Evolutionary conservation across 1,140 invertebrate species (phyloP), one percentile per base, ranked within the genome.

Genomic region (Heliconius hermathena): DNA sequence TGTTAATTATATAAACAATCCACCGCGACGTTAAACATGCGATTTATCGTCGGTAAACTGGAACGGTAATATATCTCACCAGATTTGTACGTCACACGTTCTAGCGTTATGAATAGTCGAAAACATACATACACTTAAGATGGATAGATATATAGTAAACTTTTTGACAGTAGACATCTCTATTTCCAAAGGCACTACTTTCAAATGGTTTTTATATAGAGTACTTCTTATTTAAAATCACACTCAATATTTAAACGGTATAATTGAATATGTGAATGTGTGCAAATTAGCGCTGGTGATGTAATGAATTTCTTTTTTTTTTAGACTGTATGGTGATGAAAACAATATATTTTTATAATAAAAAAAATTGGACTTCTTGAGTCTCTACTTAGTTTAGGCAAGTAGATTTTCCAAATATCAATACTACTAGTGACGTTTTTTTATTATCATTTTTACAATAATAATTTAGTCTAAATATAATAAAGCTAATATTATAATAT

Each of bases 41-140:
- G 88, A 94, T 93, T 93, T 94, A 94, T 92, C 90, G 89, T 89
- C 87, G 88, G 88, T 84, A 88, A 94, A 91, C 85, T 92, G 82
- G 91, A 89, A 92, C 91, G 74, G 76, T 82, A 80, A 89, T 89
- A 90, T 84, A 85, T 90, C 87, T 89, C 85, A 82, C 85, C 89
- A 90, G 88, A 92, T 89, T 90, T 90, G 83, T 90, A 84, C 87
- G 85, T 85, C 84, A 84, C 80, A 80, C 84, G 76, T 77, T 29
- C 9, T 54, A 82, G 81, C 84, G 81, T 83, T 82, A 85, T 91
- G 82, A 88, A 89, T 88, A 83, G 84, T 86, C 86, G 84, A 90
- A 90, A 88, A 90, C 36, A n/a, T 41, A 38, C 83, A 71, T 41
- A 38, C 83, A 74, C 41, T 54, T 13, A 89, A 89, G 82, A 90